These are phyloP conservation scores for Eriocheir sinensis DNA, from an alignment of 1,140 invertebrate species.

Conservation along the genomic window DNA sequence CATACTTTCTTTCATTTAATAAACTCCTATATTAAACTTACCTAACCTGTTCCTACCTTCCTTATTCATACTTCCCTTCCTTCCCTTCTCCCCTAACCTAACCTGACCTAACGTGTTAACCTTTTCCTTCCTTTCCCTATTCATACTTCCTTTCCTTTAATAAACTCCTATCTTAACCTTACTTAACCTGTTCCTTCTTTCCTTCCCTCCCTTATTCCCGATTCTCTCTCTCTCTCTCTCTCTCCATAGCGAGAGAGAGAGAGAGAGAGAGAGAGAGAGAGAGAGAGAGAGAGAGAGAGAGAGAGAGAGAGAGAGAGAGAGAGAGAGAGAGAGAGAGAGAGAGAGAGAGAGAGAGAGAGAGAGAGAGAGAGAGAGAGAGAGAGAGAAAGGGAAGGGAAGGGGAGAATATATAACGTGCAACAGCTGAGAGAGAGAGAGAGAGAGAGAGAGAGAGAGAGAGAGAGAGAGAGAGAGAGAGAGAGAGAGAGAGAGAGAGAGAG, in stretches of 20 bases:
- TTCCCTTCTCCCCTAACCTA: not conserved
- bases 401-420: not conserved
- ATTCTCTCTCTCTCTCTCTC: not conserved
- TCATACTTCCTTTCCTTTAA: conserved; percentile 28
- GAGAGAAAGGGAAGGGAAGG: not conserved
- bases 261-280: not conserved
- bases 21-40: too few relatives aligned
- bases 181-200: conserved; percentile 10
- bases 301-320: not conserved
- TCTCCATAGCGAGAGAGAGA: not conserved
- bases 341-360: not conserved
- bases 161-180: too few relatives aligned
- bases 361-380: not conserved
- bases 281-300: conserved; percentile 43
- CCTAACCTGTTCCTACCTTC: too few relatives aligned
- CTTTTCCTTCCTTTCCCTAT: not conserved
- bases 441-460: not conserved
- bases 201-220: not conserved
- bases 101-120: too few relatives aligned
- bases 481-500: not conserved
- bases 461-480: not conserved
- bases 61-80: not conserved
- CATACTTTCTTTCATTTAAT: not conserved
- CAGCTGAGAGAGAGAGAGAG: not conserved
- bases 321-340: not conserved